A percentile compares a stretch with the other conserved stretches of the same genome.
phyloP scores from a whole-genome alignment of 2,113 vertebrate species.

The Excalfactoria chinensis region DNA sequence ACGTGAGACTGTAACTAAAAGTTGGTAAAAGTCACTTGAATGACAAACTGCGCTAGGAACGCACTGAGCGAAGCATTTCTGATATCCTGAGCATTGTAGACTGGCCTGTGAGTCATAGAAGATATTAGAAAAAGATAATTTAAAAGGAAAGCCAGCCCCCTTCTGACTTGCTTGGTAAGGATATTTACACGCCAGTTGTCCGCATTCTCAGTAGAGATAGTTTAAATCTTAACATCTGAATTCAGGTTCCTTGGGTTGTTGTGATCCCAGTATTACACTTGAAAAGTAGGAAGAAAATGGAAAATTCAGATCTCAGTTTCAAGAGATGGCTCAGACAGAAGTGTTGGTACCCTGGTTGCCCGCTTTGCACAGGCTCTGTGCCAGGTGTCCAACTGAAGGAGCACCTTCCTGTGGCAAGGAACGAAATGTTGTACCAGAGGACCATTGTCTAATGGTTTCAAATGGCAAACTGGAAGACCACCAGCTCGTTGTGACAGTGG shows the following conservation, averaged over 20 bases:
- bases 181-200: background rate
- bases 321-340: background rate
- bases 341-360: background rate
- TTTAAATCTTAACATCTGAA: background rate
- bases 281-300: background rate
- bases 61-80: background rate
- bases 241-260: background rate
- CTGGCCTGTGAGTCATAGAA: background rate
- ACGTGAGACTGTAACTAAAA: slow-evolving; percentile 7
- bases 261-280: background rate
- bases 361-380: background rate
- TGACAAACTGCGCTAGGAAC: background rate
- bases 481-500: background rate
- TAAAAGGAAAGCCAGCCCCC: background rate
- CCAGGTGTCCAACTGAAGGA: background rate
- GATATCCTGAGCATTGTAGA: background rate
- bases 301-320: background rate
- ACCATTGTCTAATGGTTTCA: background rate
- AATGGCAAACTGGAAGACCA: background rate
- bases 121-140: background rate
- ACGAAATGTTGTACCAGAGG: background rate
- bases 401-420: background rate
- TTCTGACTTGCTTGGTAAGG: background rate
- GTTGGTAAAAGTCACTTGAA: background rate
- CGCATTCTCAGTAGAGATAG: accelerated